phyloP scores from a whole-genome alignment of 2,888 invertebrate species.

The Phrixothrix hirtus region DNA sequence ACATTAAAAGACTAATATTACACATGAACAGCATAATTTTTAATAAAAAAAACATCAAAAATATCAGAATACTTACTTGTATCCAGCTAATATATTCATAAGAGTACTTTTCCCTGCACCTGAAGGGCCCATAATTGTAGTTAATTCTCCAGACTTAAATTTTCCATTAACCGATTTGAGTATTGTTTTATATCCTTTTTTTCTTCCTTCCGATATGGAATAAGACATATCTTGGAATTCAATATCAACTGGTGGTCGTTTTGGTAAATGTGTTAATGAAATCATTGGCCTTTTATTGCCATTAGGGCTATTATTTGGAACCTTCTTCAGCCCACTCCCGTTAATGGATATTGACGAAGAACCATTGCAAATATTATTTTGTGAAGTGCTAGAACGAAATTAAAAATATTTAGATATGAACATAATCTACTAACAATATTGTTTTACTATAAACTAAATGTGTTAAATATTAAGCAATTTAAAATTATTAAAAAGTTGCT shows the following conservation, averaged over 20 bases:
- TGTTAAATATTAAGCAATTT: too few species aligned
- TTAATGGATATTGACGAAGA: slow-evolving; percentile 56
- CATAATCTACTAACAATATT: neutral
- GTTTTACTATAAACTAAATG: too few species aligned
- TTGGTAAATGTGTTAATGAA: slow-evolving; percentile 78
- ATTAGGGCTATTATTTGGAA: slow-evolving; percentile 73
- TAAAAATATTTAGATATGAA: neutral
- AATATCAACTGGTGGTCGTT: slow-evolving; percentile 86
- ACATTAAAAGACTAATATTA: neutral
- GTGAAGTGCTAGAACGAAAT: slow-evolving; percentile 66
- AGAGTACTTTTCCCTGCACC: slow-evolving; percentile 81
- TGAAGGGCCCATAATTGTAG: slow-evolving; percentile 96
- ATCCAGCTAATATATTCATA: slow-evolving; percentile 87
- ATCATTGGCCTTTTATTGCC: slow-evolving; percentile 73
- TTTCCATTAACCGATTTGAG: slow-evolving; percentile 87
- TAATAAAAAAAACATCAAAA: too few species aligned
- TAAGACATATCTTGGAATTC: slow-evolving; percentile 87
- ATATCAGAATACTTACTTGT: slow-evolving; percentile 68
- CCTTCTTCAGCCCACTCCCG: slow-evolving; percentile 61
- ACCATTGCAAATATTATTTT: slow-evolving; percentile 75
- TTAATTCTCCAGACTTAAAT: slow-evolving; percentile 87
- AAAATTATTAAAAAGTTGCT: too few species aligned
- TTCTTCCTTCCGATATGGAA: slow-evolving; percentile 82
- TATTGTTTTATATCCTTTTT: slow-evolving; percentile 82
- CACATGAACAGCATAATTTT: too few species aligned